A percentile compares a stretch with the other conserved stretches of the same genome.
Conservation (phyloP, 2,113 vertebrate genomes). For the Dipodomys ordii region DNA sequence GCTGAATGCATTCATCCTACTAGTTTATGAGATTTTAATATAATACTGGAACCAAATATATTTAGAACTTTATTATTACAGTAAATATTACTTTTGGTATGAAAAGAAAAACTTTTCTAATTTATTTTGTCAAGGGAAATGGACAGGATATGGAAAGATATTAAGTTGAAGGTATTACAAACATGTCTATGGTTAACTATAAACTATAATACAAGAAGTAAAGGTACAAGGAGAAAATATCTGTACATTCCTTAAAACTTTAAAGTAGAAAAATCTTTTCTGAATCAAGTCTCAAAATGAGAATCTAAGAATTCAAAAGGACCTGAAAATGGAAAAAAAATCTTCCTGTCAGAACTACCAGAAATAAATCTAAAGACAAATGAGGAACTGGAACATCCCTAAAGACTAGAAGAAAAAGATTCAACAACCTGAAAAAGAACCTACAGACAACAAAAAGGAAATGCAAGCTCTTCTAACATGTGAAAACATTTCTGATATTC, state of each 20-base stretch:
- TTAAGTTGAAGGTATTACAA: slow-evolving; percentile 25
- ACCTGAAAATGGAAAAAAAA: not conserved
- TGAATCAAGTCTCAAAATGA: slow-evolving; percentile 41
- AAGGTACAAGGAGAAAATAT: slow-evolving; percentile 19
- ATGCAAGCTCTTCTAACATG: not conserved
- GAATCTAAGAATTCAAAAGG: not conserved
- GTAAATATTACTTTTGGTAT: not conserved
- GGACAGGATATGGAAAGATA: slow-evolving; percentile 15
- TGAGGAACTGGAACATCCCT: not conserved
- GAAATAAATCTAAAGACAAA: slow-evolving; percentile 9
- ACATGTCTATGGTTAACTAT: not conserved
- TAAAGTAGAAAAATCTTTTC: not conserved
- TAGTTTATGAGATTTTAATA: slow-evolving; percentile 26
- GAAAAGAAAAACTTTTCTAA: slow-evolving; percentile 37
- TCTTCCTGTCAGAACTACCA: not conserved
- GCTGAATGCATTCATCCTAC: not conserved
- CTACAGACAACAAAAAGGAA: not conserved
- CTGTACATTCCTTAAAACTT: not conserved
- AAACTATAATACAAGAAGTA: not conserved
- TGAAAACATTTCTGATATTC: not conserved
- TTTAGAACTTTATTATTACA: not conserved
- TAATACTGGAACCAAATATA: not conserved
- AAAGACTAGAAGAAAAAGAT: too few species aligned
- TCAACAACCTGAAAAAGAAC: not conserved
- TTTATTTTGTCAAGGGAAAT: not conserved